phyloP scores from a whole-genome alignment of 2,797 vertebrate genomes.

The Crypturellus tataupa region DNA sequence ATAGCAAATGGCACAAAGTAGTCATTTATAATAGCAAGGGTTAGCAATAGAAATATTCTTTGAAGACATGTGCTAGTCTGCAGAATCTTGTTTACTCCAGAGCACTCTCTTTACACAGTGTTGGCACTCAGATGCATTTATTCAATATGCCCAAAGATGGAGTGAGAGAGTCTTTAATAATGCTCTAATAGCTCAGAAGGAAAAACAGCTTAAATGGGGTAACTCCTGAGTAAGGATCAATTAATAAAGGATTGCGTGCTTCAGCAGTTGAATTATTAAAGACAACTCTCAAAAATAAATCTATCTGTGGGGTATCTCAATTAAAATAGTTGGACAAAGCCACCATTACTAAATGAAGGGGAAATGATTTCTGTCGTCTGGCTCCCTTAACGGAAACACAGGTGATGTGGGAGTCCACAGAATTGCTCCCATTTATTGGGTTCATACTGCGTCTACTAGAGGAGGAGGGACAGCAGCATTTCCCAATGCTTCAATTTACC shows the following conservation, averaged over 20 bases:
- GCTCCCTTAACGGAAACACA: background rate
- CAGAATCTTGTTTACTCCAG: background rate
- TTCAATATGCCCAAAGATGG: conserved; percentile 64
- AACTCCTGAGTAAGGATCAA: background rate
- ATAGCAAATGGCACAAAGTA: background rate
- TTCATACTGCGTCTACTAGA: background rate
- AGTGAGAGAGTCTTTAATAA: conserved; percentile 67
- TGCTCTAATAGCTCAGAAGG: conserved; percentile 6
- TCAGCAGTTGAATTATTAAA: background rate
- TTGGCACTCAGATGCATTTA: conserved; percentile 55
- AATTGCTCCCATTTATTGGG: background rate
- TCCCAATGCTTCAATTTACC: background rate
- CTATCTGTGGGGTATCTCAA: background rate
- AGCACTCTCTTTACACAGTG: background rate
- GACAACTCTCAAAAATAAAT: background rate
- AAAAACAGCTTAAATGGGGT: conserved; percentile 28
- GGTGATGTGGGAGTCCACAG: background rate
- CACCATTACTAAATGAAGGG: background rate
- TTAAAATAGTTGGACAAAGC: background rate
- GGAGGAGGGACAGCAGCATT: background rate
- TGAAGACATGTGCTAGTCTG: background rate
- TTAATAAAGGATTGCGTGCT: background rate
- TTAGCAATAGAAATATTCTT: background rate
- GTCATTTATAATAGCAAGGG: background rate
- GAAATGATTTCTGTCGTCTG: background rate